These are phyloP conservation scores for Trichosurus vulpecula DNA, from an alignment of 2,797 vertebrate genomes.

Conservation along the genomic window DNA sequence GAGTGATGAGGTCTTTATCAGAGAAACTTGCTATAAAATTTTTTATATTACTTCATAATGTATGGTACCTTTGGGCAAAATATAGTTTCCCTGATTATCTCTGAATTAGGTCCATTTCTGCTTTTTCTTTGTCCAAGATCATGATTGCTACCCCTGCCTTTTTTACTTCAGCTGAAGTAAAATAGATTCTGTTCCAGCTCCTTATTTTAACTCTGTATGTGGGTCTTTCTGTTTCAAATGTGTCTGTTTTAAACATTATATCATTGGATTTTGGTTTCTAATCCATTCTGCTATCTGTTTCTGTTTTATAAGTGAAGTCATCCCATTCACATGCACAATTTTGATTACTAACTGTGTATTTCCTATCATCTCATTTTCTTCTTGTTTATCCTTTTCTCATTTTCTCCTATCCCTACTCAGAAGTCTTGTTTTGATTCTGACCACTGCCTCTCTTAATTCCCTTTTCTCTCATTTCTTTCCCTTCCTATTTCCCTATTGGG, in stretches of 20 bases:
- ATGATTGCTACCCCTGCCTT: not conserved
- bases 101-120: not conserved
- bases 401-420: not conserved
- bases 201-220: not conserved
- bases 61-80: not conserved
- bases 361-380: not conserved
- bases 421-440: not conserved
- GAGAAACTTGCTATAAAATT: not conserved
- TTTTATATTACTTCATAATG: not conserved
- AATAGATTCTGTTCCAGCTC: not conserved
- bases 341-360: not conserved
- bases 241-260: not conserved
- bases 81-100: not conserved
- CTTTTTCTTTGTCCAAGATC: not conserved
- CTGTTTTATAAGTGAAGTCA: not conserved
- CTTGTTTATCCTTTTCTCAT: not conserved
- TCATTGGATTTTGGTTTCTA: not conserved
- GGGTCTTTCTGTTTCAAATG: not conserved
- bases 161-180: not conserved
- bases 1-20: not conserved
- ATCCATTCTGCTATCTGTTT: not conserved
- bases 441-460: not conserved
- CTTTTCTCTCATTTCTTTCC: not conserved
- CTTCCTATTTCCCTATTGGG: not conserved
- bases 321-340: not conserved